phyloP scores from a whole-genome alignment of 2,888 invertebrate genomes.

The Dyspetes luteomarginatus region DNA sequence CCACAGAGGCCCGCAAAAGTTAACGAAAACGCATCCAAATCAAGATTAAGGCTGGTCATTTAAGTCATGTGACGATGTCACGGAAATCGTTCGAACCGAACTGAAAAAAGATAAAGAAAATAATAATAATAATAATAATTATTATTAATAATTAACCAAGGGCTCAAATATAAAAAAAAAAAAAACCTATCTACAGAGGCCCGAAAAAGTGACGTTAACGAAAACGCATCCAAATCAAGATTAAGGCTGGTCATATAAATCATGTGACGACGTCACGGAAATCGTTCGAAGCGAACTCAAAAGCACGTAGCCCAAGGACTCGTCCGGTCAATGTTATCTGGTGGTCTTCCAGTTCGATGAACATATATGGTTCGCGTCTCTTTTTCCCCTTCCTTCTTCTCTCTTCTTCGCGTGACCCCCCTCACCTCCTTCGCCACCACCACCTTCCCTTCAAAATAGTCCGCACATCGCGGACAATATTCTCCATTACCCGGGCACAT shows the following conservation, averaged over 20 bases:
- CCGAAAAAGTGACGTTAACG: conserved; percentile 30
- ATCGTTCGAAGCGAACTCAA: conserved; percentile 29
- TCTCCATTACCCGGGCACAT: conserved; percentile 52
- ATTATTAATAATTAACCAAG: not conserved
- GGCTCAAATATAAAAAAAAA: conserved; percentile 4
- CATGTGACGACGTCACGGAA: conserved; percentile 52
- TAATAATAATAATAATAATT: conserved; percentile 1
- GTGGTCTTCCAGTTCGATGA: conserved; percentile 80
- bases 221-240: conserved; percentile 70
- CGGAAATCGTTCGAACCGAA: conserved; percentile 31
- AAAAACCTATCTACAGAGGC: not conserved
- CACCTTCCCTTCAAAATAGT: too few species aligned
- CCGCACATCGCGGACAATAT: conserved; percentile 53
- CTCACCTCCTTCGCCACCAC: not conserved
- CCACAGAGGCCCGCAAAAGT: conserved; percentile 1
- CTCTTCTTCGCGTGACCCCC: too few species aligned
- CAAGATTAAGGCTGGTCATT: conserved; percentile 78
- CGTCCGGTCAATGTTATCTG: conserved; percentile 81
- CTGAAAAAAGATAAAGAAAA: conserved; percentile 18
- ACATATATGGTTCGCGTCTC: conserved; percentile 74
- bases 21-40: conserved; percentile 54
- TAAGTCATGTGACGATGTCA: conserved; percentile 64
- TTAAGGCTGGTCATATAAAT: conserved; percentile 76
- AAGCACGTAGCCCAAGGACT: conserved; percentile 41
- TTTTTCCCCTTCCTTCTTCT: conserved; percentile 1